Evolutionary conservation across 1,140 invertebrate genomes (phyloP).

Genomic region (Spodoptera frugiperda): DNA sequence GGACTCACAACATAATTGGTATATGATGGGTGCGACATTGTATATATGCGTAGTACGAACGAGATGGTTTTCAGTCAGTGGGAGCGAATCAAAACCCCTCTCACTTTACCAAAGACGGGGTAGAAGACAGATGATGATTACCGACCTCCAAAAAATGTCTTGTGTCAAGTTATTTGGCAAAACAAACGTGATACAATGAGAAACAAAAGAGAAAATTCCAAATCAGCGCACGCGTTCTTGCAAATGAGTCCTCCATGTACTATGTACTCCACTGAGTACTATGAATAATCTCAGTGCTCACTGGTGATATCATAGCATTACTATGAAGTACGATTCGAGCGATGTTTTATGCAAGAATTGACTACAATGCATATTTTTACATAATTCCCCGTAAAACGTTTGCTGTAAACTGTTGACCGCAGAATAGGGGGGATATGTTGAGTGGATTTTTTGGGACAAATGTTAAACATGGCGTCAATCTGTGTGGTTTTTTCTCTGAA

Average conservation of each 20-base stretch:
- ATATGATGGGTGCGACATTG: too few relatives aligned
- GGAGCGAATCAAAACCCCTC: too few relatives aligned
- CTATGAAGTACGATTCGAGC: neutral
- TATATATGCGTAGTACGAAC: too few relatives aligned
- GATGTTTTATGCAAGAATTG: slow-evolving; percentile 41
- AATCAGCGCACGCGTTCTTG: neutral
- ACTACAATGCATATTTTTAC: slow-evolving; percentile 45
- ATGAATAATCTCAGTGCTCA: slow-evolving; percentile 24
- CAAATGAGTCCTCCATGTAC: neutral
- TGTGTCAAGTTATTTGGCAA: too few relatives aligned
- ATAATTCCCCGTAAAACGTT: slow-evolving; percentile 33
- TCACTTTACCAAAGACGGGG: too few relatives aligned
- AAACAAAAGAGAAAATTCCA: too few relatives aligned
- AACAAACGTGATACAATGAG: too few relatives aligned
- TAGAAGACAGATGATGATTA: too few relatives aligned
- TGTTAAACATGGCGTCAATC: neutral
- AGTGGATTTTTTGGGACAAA: neutral
- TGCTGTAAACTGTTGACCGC: slow-evolving; percentile 17
- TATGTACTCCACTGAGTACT: neutral
- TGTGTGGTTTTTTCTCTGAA: too few relatives aligned
- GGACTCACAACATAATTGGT: too few relatives aligned
- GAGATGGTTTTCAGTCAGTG: too few relatives aligned
- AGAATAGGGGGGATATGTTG: slow-evolving; percentile 13
- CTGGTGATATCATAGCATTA: slow-evolving; percentile 31
- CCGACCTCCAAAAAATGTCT: too few relatives aligned